Percentiles rank a stretch among this genome's conserved stretches.
These are phyloP conservation scores for Phylloscopus whistleri DNA, from an alignment of 2,113 vertebrate species.

Conservation along the genomic window DNA sequence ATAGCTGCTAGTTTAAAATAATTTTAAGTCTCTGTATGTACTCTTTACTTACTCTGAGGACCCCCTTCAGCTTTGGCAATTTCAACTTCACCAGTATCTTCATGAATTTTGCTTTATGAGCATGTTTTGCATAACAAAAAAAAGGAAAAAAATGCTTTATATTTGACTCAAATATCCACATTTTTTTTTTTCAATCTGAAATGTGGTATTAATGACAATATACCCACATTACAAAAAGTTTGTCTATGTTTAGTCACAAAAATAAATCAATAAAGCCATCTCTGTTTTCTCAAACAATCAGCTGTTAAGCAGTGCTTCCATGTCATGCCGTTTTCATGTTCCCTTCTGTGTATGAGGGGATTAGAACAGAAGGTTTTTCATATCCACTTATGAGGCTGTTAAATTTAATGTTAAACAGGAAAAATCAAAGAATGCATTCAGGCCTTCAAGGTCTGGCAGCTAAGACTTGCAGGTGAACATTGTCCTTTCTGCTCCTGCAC, in stretches of 20 bases:
- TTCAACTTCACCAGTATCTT: neutral
- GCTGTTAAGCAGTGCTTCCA: neutral
- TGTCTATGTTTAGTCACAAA: neutral
- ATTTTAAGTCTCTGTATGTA: neutral
- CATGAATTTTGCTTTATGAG: neutral
- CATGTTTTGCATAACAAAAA: neutral
- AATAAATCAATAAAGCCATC: neutral
- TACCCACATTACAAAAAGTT: neutral
- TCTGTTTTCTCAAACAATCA: neutral
- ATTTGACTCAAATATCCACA: neutral
- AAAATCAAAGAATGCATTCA: neutral
- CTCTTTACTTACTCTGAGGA: conserved; percentile 23
- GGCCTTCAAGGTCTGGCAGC: neutral
- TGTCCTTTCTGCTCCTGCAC: neutral
- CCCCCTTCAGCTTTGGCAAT: neutral
- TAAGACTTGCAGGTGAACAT: neutral
- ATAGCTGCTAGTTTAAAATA: neutral
- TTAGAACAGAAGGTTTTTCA: neutral
- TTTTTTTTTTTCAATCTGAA: neutral
- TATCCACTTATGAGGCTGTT: neutral
- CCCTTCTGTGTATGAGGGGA: neutral
- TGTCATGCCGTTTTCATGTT: neutral
- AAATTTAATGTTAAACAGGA: neutral
- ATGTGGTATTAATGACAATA: neutral
- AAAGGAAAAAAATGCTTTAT: neutral